Percentiles rank a stretch among this genome's conserved stretches.
phyloP scores from a whole-genome alignment of 1,140 invertebrate species.

The Drosophila bipectinata region DNA sequence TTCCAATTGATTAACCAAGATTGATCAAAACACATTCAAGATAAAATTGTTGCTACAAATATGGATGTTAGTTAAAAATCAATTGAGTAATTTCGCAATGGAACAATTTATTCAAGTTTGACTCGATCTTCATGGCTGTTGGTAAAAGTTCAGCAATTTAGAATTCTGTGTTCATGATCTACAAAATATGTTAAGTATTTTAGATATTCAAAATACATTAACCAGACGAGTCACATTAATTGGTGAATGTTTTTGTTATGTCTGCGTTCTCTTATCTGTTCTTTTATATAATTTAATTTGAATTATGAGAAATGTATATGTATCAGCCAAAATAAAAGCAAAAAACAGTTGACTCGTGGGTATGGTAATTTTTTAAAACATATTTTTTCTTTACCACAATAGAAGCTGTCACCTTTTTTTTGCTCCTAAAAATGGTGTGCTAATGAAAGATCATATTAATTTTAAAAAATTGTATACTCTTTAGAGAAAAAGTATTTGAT shows the following conservation, averaged over 20 bases:
- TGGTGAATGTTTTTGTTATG: conserved; percentile 17
- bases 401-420: conserved; percentile 11
- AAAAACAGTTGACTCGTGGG: conserved; percentile 37
- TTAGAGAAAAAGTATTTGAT: not conserved
- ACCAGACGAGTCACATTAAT: conserved; percentile 12
- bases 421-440: conserved; percentile 3
- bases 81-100: conserved; percentile 23
- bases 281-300: conserved; percentile 9
- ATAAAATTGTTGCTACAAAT: conserved; percentile 1
- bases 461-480: conserved; percentile 10
- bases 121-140: not conserved
- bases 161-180: conserved; percentile 51
- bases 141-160: conserved; percentile 47
- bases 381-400: conserved; percentile 11
- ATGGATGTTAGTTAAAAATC: not conserved
- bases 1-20: conserved; percentile 11
- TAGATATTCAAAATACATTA: conserved; percentile 31
- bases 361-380: conserved; percentile 53
- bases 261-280: conserved; percentile 14
- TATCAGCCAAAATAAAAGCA: not conserved
- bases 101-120: conserved; percentile 2
- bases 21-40: conserved; percentile 5
- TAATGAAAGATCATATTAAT: conserved; percentile 10
- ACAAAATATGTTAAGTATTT: conserved; percentile 58
- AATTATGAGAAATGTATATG: conserved; percentile 4